Base-by-base conservation (phyloP, 2,888 invertebrate species). In the Agelastica alni region DNA sequence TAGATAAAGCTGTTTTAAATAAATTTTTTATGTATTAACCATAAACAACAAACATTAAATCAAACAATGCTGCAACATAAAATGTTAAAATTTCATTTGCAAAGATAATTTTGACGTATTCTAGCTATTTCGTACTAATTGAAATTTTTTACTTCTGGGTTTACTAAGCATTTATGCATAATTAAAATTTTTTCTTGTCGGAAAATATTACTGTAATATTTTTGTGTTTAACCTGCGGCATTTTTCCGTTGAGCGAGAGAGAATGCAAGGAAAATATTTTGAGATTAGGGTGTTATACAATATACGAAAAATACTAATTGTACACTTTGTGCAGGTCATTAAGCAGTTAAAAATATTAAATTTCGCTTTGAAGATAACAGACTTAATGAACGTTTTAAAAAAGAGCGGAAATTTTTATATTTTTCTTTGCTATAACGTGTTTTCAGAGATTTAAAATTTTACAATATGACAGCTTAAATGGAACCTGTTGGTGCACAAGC, bases 271-370 rank as follows among this genome's bases (percentile, higher is more conserved):
- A 34, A 43, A 51, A 51, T 28, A 46, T 47, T 46, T 56, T 39
- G 36, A 56, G 56, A 56, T 56, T 51, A 56, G 31, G 22, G 10
- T 10, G 36, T 28, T 34, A 36, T 51, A 47, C 43, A 47, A 26
- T 26, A 26, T 26, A n/a, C n/a, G 52, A 34, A 37, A 47, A 39
- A 54, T 54, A 49, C 49, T 56, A 56, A 56, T 56, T 56, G 36
- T 46, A 52, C 45, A 47, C 48, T 47, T 48, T 56, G 43, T 56
- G 56, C 30, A 37, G 51, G 51, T 56, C 42, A 56, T 56, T 56
- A 51, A 36, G 47, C 52, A 44, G 54, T 49, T 52, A 46, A 53
- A 56, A 56, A 53, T 56, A 53, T 56, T 53, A 53, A 53, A 56
- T 22, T 52, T 31, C 41, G 48, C 48, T 55, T 52, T 45, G 31